phyloP scores from a whole-genome alignment of 2,888 invertebrate genomes.

The Sinotaia quadrata region DNA sequence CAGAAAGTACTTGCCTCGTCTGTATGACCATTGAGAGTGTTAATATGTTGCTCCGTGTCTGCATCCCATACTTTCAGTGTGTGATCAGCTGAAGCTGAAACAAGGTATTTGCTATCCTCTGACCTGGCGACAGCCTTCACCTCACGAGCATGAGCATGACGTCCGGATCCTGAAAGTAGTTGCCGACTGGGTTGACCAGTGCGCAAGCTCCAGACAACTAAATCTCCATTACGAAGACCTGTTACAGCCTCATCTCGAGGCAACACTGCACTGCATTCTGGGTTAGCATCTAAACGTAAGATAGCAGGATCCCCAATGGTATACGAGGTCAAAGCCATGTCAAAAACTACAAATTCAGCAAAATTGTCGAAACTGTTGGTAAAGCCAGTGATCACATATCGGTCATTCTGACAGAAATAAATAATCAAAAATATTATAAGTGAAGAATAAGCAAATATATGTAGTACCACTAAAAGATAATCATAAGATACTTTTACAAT shows the following conservation, averaged over 20 bases:
- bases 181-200: constrained; percentile 65
- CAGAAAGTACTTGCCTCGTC: constrained; percentile 65
- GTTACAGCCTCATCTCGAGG: constrained; percentile 71
- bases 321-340: constrained; percentile 64
- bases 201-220: constrained; percentile 70
- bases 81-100: constrained; percentile 70
- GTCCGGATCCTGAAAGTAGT: constrained; percentile 58
- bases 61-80: constrained; percentile 71
- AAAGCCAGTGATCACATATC: constrained; percentile 71
- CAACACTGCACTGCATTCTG: constrained; percentile 68
- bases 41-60: constrained; percentile 65
- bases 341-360: constrained; percentile 71
- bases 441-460: too few species aligned
- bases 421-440: too few species aligned
- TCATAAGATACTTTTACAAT: too few species aligned
- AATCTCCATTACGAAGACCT: constrained; percentile 70
- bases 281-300: constrained; percentile 68
- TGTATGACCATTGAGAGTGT: constrained; percentile 67
- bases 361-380: constrained; percentile 69
- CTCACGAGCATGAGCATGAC: constrained; percentile 67
- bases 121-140: constrained; percentile 69
- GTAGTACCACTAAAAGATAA: too few species aligned
- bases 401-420: constrained; percentile 52
- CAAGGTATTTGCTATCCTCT: constrained; percentile 66
- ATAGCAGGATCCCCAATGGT: constrained; percentile 66